phyloP scores from a whole-genome alignment of 2,113 vertebrate species.

The Carlito syrichta region DNA sequence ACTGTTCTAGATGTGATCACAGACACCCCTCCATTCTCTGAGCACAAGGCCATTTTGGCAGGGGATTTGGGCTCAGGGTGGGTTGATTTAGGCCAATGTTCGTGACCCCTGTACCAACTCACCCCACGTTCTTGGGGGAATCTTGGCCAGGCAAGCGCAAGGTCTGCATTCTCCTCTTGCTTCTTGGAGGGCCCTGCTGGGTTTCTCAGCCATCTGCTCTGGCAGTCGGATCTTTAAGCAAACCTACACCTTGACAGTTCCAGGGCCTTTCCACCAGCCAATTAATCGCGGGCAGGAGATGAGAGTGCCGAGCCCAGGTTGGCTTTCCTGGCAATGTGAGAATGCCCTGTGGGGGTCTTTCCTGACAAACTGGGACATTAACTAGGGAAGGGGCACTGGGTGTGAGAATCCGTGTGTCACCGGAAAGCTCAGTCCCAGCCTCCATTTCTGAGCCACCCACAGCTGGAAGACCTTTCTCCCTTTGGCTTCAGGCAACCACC shows the following conservation, averaged over 20 bases:
- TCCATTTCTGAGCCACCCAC: not conserved
- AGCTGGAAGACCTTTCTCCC: not conserved
- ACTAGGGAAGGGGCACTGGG: not conserved
- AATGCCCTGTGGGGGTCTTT: not conserved
- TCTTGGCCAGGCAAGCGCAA: not conserved
- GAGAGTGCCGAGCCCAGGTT: too few species aligned
- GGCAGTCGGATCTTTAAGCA: not conserved
- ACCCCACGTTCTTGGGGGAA: not conserved
- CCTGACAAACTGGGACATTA: not conserved
- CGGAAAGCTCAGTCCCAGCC: not conserved
- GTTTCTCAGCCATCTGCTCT: not conserved
- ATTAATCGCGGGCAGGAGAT: not conserved
- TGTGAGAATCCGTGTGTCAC: too few species aligned
- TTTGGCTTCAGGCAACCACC: not conserved
- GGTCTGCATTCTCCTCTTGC: not conserved
- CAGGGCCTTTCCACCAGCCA: not conserved
- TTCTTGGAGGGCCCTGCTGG: not conserved
- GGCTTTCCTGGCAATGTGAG: not conserved
- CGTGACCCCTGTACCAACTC: not conserved
- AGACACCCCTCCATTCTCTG: not conserved
- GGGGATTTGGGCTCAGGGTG: not conserved
- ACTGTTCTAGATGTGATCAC: not conserved
- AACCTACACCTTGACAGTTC: not conserved
- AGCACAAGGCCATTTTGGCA: not conserved
- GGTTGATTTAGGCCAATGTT: not conserved